phyloP scores from a whole-genome alignment of 1,140 invertebrate genomes.

The Vollenhovia emeryi region DNA sequence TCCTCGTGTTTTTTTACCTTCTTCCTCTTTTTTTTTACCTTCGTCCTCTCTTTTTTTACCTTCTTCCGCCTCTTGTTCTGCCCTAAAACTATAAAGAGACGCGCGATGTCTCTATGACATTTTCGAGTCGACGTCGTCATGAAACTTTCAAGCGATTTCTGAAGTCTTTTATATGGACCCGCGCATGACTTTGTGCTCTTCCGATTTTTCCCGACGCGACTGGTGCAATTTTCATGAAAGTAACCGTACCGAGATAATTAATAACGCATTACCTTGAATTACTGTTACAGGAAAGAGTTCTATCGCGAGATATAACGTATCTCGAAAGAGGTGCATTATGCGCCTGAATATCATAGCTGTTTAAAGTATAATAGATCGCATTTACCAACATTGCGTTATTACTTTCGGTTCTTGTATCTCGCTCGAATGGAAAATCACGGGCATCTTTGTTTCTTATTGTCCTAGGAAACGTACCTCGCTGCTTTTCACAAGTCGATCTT shows the following conservation, averaged over 20 bases:
- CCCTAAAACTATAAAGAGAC: neutral
- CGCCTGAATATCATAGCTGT: neutral
- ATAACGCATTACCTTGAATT: neutral
- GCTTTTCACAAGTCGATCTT: neutral
- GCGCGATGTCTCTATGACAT: slow-evolving; percentile 10
- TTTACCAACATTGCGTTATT: neutral
- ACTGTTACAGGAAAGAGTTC: neutral
- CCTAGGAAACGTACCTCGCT: neutral
- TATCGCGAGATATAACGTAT: neutral
- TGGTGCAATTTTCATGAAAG: neutral
- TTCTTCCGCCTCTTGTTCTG: too few relatives aligned
- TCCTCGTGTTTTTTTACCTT: neutral
- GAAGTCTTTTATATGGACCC: slow-evolving; percentile 12
- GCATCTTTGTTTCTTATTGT: neutral
- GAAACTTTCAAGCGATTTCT: slow-evolving; percentile 47
- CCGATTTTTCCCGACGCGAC: neutral
- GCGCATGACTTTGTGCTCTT: neutral
- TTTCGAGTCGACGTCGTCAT: slow-evolving; percentile 24
- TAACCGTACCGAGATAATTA: neutral
- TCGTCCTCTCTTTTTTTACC: neutral
- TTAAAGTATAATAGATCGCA: neutral
- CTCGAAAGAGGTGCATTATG: neutral
- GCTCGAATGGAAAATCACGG: neutral
- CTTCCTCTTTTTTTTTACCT: neutral
- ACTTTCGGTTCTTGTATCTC: neutral